These are phyloP conservation scores for Catocala sponsa DNA, from an alignment of 2,888 invertebrate species.

Conservation along the genomic window DNA sequence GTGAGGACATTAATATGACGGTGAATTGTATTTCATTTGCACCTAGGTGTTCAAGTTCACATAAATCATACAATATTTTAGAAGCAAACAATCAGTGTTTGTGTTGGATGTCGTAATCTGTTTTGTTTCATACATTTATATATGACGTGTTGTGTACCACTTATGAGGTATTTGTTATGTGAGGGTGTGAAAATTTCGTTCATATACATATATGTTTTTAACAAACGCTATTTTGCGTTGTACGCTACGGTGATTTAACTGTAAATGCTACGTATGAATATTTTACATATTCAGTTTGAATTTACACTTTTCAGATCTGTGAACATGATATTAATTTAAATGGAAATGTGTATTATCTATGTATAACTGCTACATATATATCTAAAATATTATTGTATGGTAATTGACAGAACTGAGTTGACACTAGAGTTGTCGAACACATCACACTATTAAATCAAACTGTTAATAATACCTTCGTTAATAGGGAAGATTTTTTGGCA, in stretches of 20 bases:
- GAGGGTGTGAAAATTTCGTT: neutral
- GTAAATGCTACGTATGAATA: neutral
- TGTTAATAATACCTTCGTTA: too few species aligned
- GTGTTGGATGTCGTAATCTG: slow-evolving; percentile 11
- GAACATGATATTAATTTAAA: too few species aligned
- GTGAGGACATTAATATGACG: slow-evolving; percentile 21
- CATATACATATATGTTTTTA: too few species aligned
- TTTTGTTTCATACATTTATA: slow-evolving; percentile 7
- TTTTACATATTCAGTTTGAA: neutral
- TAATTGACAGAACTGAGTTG: too few species aligned
- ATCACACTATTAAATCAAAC: too few species aligned
- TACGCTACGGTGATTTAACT: neutral
- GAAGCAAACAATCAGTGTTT: slow-evolving; percentile 10
- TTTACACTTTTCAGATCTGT: too few species aligned
- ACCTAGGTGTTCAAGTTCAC: slow-evolving; percentile 26
- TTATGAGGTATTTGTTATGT: slow-evolving; percentile 8
- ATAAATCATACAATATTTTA: slow-evolving; percentile 21
- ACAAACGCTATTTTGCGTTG: neutral
- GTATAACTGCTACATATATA: too few species aligned
- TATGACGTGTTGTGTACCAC: neutral
- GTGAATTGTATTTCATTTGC: slow-evolving; percentile 32
- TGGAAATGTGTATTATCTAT: too few species aligned
- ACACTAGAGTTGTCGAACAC: too few species aligned
- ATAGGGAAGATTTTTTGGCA: too few species aligned
- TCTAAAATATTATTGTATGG: too few species aligned